These are phyloP conservation scores for Brenthis hecate DNA, from an alignment of 2,888 invertebrate species.

Conservation along the genomic window DNA sequence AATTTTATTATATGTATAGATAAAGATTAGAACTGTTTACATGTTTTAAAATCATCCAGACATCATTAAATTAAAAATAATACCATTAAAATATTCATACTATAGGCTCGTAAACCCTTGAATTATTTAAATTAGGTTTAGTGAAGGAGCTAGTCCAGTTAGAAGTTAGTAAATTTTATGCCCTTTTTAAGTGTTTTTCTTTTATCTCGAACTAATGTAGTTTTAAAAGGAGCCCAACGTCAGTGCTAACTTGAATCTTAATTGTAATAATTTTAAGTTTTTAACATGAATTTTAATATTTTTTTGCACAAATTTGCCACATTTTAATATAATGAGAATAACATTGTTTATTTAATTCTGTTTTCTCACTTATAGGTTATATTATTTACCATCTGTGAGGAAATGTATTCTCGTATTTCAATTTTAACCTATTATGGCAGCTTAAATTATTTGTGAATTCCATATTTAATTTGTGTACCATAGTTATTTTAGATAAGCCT, in stretches of 20 bases:
- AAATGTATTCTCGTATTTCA: constrained; percentile 11
- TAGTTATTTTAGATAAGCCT: constrained; percentile 9
- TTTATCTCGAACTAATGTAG: constrained; percentile 59
- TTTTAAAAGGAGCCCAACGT: constrained; percentile 49
- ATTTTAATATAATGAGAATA: not conserved
- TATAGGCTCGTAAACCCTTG: constrained; percentile 36
- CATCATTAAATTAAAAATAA: too few relatives aligned
- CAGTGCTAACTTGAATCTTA: constrained; percentile 46
- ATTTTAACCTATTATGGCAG: constrained; percentile 14
- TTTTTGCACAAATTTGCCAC: constrained; percentile 36
- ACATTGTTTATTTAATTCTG: constrained; percentile 22
- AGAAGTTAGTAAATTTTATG: constrained; percentile 66
- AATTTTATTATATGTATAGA: too few relatives aligned
- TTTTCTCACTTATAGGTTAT: not conserved
- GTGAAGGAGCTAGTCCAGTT: constrained; percentile 77
- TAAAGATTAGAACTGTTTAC: too few relatives aligned
- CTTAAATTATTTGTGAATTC: constrained; percentile 25
- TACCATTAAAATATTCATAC: not conserved
- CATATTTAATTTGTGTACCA: constrained; percentile 30
- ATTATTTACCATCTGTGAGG: not conserved
- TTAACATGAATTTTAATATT: constrained; percentile 28
- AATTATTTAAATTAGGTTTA: constrained; percentile 55
- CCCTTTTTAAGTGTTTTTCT: constrained; percentile 58
- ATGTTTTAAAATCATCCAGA: not conserved
- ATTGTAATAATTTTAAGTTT: constrained; percentile 42